Conservation (phyloP, 2,113 vertebrate genomes). For the Nothocercus nigrocapillus region DNA sequence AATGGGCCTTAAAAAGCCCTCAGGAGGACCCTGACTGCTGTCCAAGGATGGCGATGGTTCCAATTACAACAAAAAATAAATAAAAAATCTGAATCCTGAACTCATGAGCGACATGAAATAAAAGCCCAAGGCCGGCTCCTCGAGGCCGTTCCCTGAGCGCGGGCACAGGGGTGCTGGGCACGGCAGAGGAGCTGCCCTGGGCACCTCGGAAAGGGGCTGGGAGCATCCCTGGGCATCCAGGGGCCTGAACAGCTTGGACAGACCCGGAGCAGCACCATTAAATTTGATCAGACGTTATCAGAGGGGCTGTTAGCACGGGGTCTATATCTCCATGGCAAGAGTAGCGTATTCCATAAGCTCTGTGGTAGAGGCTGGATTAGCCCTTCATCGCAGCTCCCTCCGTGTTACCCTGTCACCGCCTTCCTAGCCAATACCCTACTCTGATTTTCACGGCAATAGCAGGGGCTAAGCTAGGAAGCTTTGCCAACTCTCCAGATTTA, state of each 20-base stretch:
- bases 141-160: not conserved
- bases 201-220: not conserved
- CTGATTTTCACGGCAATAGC: not conserved
- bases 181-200: not conserved
- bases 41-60: accelerated
- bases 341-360: no score
- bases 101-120: no score
- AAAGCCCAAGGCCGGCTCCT: not conserved
- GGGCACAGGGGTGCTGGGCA: not conserved
- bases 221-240: not conserved
- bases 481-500: not conserved
- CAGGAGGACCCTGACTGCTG: not conserved
- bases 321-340: not conserved
- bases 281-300: not conserved
- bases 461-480: not conserved
- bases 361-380: no score
- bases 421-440: not conserved
- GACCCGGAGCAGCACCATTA: not conserved
- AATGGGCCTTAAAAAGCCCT: not conserved
- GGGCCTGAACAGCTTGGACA: not conserved
- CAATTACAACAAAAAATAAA: not conserved
- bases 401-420: not conserved
- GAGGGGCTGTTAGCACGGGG: not conserved
- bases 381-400: not conserved
- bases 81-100: not conserved